Evolutionary conservation across 2,113 vertebrate species (phyloP), one percentile per base, ranked within the genome.

Genomic region (Daubentonia madagascariensis): DNA sequence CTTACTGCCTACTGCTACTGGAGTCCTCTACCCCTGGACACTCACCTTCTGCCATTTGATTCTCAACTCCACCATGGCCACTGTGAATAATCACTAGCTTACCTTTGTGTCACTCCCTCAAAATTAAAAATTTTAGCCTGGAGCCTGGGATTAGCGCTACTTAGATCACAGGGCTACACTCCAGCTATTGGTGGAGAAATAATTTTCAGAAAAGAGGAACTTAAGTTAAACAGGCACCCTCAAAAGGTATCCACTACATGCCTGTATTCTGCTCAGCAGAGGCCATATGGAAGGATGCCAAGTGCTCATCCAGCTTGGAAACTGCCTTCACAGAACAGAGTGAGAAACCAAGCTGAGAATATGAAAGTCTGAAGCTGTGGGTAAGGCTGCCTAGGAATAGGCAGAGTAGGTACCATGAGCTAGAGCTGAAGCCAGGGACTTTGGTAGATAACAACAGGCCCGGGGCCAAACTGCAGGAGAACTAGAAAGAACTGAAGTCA

Each of bases 41-140:
- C 37, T 63, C 61, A 81, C 4, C 37, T 50, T 85, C 65, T 48
- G 76, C 57, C 59, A 45, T 2, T 40, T 54, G 57, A 54, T 14
- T 72, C 48, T 89, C 25, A 76, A 85, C 22, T 75, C 45, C 6
- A 83, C 75, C 68, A 35, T 9, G 43, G 43, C 68, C 37, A 80
- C 50, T 40, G 75, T 13, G n/a, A 95, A 68, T 93, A 91, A 97
- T 45, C 14, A 65, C 18, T n/a, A 54, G 57, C 48, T 88, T 48
- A 87, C 23, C 63, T 92, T 73, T 80, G 37, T 50, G 35, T 80
- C 72, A 70, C 83, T 87, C 37, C 57, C 70, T 93, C 73, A 93
- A 87, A 54, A 88, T 54, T 84, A 32, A 68, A 93, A 91, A 87
- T 91, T 96, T 54, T 75, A 87, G 61, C 45, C 30, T 96, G 18